These are phyloP conservation scores for Petrolisthes manimaculis DNA, from an alignment of 2,888 invertebrate genomes.

Conservation along the genomic window DNA sequence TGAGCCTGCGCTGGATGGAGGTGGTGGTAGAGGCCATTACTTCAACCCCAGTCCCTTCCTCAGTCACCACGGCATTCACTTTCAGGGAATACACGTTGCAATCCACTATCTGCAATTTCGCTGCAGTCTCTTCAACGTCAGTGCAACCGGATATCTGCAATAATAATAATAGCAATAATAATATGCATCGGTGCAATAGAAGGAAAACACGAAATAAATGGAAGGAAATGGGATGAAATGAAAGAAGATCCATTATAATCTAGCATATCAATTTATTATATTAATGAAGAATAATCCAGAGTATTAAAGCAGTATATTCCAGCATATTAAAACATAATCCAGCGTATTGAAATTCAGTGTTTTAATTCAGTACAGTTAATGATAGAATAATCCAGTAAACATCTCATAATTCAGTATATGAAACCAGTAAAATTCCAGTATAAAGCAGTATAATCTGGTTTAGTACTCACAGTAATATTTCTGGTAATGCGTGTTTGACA, in stretches of 20 bases:
- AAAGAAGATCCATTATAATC: not conserved
- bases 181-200: too few relatives aligned
- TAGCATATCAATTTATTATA: not conserved
- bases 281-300: not conserved
- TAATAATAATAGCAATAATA: not conserved
- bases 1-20: constrained; percentile 5
- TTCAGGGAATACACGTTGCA: constrained; percentile 28
- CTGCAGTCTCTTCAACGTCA: not conserved
- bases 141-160: constrained; percentile 8
- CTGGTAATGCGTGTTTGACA: constrained; percentile 20
- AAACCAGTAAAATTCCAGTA: too few relatives aligned
- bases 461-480: constrained; percentile 34
- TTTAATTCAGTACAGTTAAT: too few relatives aligned
- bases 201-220: too few relatives aligned
- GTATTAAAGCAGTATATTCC: not conserved
- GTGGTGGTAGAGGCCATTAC: not conserved
- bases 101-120: not conserved
- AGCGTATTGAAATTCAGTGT: not conserved
- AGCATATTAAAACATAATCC: too few relatives aligned
- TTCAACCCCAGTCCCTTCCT: constrained; percentile 75
- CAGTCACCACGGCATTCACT: constrained; percentile 72
- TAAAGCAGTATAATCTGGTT: too few relatives aligned
- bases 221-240: not conserved
- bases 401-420: too few relatives aligned
- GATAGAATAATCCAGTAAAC: too few relatives aligned